A percentile compares a stretch with the other conserved stretches of the same genome.
These are phyloP conservation scores for Apeira syringaria DNA, from an alignment of 2,888 invertebrate species.

Conservation along the genomic window DNA sequence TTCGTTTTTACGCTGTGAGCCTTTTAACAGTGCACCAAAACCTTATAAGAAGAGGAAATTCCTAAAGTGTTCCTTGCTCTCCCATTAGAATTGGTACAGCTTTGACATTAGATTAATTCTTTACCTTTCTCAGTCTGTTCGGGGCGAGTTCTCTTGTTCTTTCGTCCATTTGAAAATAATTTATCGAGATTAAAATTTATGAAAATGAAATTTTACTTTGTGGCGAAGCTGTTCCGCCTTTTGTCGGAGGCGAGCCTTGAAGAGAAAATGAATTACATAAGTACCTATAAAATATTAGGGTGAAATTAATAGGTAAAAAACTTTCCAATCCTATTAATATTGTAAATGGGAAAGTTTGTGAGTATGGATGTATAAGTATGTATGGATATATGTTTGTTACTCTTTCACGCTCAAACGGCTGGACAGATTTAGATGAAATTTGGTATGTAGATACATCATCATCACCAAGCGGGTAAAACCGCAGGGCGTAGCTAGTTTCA, in stretches of 20 bases:
- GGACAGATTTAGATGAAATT: too few species aligned
- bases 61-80: constrained; percentile 43
- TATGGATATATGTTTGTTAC: too few species aligned
- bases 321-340: constrained; percentile 13
- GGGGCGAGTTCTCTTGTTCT: constrained; percentile 40
- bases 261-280: constrained; percentile 24
- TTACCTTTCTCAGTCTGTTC: constrained; percentile 46
- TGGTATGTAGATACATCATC: too few species aligned
- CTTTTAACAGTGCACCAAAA: constrained; percentile 5
- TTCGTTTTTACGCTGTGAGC: too few species aligned
- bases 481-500: too few species aligned
- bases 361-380: too few species aligned
- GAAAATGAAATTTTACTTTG: constrained; percentile 51
- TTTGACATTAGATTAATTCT: constrained; percentile 55
- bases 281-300: constrained; percentile 14
- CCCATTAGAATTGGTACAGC: constrained; percentile 47
- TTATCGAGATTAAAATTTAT: constrained; percentile 56
- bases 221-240: constrained; percentile 38
- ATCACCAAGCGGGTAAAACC: too few species aligned
- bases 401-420: too few species aligned
- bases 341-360: too few species aligned
- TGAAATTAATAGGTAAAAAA: constrained; percentile 16
- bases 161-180: constrained; percentile 49
- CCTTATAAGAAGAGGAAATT: constrained; percentile 33
- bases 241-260: constrained; percentile 28